Base-by-base conservation (phyloP, 2,888 invertebrate species). In the Cyclophora albipunctata region DNA sequence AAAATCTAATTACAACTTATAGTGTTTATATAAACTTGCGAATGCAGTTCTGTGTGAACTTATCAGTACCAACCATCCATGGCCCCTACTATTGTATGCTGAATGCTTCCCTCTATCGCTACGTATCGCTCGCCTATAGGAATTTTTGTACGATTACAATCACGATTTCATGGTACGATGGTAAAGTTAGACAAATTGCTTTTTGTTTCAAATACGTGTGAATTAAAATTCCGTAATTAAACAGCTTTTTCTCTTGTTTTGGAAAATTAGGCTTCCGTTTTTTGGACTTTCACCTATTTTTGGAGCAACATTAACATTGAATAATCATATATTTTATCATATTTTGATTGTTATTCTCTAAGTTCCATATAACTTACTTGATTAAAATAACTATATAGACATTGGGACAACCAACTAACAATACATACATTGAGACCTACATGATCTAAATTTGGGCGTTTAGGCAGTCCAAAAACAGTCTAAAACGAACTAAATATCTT, bases 31-130 rank as follows among this genome's bases (percentile, higher is more conserved):
- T 46, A 47, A 46, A 47, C 53, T 51, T 50, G 45, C 34, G 42
- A 70, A 75, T 72, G 66, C 62, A 67, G 71, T 73, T 70, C 67
- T 67, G 65, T 62, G 58, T 59, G 62, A 66, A 60, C 60, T 68
- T 73, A 74, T 74, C 73, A 63, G 58, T 52, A 48, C 51, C 56
- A 54, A 66, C 71, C 69, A 71, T 65, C 62, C 62, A 57, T 56
- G 55, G 55, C 61, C 62, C 54, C 49, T 45, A 48, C 52, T 42
- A 55, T 55, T 58, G 58, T 58, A 58, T 57, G 57, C 53, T 58
- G 60, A 63, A 59, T 34, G 48, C 50, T 53, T 59, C 52, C 55
- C 48, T 51, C 44, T 58, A 59, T 59, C 61, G 53, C 51, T 60
- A 57, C 47, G 54, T 66, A 69, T 61, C 55, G 55, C 48, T 55